A percentile compares a stretch with the other conserved stretches of the same genome.
phyloP scores from a whole-genome alignment of 2,113 vertebrate species.

The Proteles cristata region DNA sequence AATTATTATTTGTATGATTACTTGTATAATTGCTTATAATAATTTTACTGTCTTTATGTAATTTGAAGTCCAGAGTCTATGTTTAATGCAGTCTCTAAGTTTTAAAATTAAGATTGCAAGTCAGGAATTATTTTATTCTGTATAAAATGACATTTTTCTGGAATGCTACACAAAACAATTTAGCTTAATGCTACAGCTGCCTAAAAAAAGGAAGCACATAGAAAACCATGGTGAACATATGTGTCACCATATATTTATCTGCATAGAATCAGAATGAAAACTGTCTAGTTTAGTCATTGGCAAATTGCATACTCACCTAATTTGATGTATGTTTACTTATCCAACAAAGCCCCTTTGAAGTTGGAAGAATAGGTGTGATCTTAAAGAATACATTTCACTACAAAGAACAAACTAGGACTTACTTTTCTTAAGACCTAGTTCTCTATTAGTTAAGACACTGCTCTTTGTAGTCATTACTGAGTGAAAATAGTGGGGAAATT shows the following conservation, averaged over 20 bases:
- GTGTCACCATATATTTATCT: background rate
- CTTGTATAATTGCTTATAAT: background rate
- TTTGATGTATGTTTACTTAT: background rate
- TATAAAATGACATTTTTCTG: slow-evolving; percentile 7
- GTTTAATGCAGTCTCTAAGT: background rate
- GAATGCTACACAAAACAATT: background rate
- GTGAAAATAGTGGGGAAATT: background rate
- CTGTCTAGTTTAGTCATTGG: background rate
- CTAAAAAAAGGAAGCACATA: background rate
- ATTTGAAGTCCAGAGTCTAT: background rate
- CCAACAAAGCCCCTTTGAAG: background rate
- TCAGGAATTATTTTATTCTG: background rate
- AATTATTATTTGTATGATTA: background rate
- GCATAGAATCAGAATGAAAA: background rate
- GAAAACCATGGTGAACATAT: background rate
- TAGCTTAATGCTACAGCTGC: background rate
- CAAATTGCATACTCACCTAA: background rate
- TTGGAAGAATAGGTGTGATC: background rate
- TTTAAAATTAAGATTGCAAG: background rate
- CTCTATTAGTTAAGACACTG: background rate
- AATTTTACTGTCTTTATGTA: background rate
- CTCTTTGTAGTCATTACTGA: background rate
- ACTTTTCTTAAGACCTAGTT: background rate
- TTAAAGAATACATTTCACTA: background rate
- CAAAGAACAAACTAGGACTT: background rate